Conservation (phyloP, 2,797 vertebrate species). For the Alectoris magna region DNA sequence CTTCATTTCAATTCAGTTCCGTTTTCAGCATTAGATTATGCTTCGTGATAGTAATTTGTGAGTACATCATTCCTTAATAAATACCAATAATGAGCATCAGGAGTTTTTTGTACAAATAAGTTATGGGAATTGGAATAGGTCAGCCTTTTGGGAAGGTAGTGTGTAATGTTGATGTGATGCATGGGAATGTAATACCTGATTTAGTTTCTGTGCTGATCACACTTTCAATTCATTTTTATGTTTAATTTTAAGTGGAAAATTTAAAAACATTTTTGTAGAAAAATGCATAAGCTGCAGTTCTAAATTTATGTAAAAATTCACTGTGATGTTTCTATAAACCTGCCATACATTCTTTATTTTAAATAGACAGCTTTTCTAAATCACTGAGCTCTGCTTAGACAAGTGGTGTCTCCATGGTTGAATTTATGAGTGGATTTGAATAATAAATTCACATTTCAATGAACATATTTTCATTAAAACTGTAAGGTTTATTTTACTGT, state of each 20-base stretch:
- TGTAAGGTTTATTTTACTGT: constrained; percentile 87
- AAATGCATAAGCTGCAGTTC: constrained; percentile 83
- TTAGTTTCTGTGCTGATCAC: constrained; percentile 63
- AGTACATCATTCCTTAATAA: constrained; percentile 14
- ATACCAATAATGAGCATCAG: background rate
- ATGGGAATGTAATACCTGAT: constrained; percentile 30
- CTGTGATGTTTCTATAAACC: constrained; percentile 85
- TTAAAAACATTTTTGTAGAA: constrained; percentile 77
- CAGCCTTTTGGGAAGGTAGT: constrained; percentile 32
- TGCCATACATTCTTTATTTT: constrained; percentile 88
- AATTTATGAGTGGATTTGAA: constrained; percentile 88
- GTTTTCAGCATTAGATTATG: background rate
- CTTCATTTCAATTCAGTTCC: constrained; percentile 12
- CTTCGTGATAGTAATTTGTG: background rate
- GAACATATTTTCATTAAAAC: constrained; percentile 88
- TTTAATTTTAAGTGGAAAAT: constrained; percentile 80
- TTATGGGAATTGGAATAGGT: background rate
- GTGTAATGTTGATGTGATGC: background rate
- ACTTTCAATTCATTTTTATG: constrained; percentile 74
- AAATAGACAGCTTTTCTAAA: constrained; percentile 88
- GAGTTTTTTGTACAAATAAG: constrained; percentile 7
- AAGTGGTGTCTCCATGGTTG: constrained; percentile 84
- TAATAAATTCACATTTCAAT: constrained; percentile 89
- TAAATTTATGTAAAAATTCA: constrained; percentile 87
- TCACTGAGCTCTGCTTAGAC: constrained; percentile 86